Conservation (phyloP, 2,797 vertebrate genomes). For the Agapornis canus region DNA sequence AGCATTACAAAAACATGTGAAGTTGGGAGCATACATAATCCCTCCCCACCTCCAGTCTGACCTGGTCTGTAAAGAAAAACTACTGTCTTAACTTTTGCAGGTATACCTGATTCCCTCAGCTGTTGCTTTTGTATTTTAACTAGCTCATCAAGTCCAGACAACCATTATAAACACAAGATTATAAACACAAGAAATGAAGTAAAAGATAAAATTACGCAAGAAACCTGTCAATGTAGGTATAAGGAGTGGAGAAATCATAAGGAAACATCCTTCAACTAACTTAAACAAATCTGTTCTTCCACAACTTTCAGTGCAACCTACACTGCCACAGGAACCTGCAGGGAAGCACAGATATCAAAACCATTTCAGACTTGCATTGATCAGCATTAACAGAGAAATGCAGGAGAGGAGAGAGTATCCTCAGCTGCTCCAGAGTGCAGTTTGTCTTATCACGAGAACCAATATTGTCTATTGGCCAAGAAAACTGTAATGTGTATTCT, state of each 20-base stretch:
- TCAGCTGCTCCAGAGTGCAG: not conserved
- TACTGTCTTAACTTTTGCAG: not conserved
- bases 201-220: not conserved
- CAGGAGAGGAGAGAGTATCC: not conserved
- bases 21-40: not conserved
- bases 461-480: not conserved
- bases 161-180: not conserved
- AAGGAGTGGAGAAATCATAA: not conserved
- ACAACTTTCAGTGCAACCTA: not conserved
- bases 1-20: accelerated
- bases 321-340: not conserved
- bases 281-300: not conserved
- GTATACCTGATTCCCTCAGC: not conserved
- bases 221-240: not conserved
- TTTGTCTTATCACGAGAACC: not conserved
- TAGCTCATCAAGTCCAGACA: not conserved
- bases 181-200: not conserved
- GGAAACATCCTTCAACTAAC: not conserved
- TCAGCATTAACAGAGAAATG: not conserved
- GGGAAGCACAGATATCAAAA: not conserved
- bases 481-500: not conserved
- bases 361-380: not conserved
- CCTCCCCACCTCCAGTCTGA: not conserved
- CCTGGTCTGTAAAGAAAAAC: not conserved
- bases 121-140: not conserved